A percentile compares a stretch with the other conserved stretches of the same genome.
Evolutionary conservation across 2,113 vertebrate species (phyloP).

Genomic region (Fukomys damarensis): DNA sequence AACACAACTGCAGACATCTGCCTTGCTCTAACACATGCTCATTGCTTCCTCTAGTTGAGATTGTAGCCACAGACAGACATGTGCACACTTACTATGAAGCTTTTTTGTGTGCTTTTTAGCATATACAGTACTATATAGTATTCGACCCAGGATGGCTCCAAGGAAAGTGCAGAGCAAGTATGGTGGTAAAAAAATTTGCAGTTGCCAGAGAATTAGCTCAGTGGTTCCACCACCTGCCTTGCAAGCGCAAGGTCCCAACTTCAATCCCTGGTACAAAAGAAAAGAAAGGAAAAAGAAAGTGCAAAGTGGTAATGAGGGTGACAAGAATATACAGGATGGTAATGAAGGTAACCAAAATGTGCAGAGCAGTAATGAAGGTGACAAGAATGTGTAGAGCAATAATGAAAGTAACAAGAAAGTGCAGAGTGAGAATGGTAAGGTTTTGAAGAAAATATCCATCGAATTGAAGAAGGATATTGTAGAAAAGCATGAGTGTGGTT

Average conservation of each 20-base stretch:
- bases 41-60: not conserved
- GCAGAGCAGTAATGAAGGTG: too few relatives aligned
- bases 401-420: not conserved
- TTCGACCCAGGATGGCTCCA: not conserved
- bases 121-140: not conserved
- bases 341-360: too few relatives aligned
- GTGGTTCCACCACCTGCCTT: too few relatives aligned
- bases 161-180: not conserved
- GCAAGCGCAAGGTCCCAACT: too few relatives aligned
- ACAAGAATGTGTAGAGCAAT: too few relatives aligned
- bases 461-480: not conserved
- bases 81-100: not conserved
- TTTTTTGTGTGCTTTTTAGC: not conserved
- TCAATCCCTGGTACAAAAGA: too few relatives aligned
- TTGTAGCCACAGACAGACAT: not conserved
- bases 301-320: not conserved
- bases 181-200: not conserved
- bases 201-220: too few relatives aligned
- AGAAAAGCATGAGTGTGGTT: not conserved
- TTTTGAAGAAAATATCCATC: not conserved
- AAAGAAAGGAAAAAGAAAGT: too few relatives aligned
- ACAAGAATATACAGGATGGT: not conserved
- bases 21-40: not conserved
- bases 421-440: not conserved
- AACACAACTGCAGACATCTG: not conserved